phyloP scores from a whole-genome alignment of 2,888 invertebrate species.

The Nomada lathburiana region DNA sequence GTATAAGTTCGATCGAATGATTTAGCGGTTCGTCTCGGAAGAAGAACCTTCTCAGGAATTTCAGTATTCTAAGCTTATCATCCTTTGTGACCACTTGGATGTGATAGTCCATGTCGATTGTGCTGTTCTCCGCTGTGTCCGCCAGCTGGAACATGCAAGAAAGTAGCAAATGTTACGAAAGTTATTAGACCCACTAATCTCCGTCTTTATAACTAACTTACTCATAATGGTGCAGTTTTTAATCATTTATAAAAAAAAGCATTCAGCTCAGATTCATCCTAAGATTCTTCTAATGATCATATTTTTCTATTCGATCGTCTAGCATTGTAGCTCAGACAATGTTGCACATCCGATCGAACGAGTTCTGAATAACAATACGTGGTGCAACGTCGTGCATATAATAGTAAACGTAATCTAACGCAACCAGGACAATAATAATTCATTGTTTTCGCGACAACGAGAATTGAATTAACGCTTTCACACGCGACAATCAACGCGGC shows the following conservation, averaged over 20 bases:
- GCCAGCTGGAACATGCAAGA: constrained; percentile 74
- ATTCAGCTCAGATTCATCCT: no score
- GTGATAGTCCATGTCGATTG: constrained; percentile 82
- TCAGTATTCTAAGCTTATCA: constrained; percentile 86
- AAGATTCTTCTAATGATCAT: no score
- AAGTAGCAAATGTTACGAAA: background rate
- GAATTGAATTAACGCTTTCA: constrained; percentile 63
- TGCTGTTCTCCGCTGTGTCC: constrained; percentile 72
- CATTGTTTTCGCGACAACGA: constrained; percentile 46
- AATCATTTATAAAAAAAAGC: no score
- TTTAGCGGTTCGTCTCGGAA: constrained; percentile 91
- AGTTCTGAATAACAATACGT: constrained; percentile 11
- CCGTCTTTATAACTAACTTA: no score
- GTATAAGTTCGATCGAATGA: constrained; percentile 86
- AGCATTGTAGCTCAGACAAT: background rate
- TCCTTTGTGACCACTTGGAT: constrained; percentile 84
- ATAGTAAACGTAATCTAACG: constrained; percentile 38
- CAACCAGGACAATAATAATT: constrained; percentile 39
- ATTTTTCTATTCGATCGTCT: background rate
- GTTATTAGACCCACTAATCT: no score
- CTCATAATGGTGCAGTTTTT: no score
- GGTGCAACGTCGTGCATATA: constrained; percentile 16
- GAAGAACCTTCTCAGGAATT: constrained; percentile 88
- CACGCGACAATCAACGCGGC: constrained; percentile 46
- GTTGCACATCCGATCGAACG: constrained; percentile 1